phyloP scores from a whole-genome alignment of 2,797 vertebrate species.

The Girardinus metallicus region DNA sequence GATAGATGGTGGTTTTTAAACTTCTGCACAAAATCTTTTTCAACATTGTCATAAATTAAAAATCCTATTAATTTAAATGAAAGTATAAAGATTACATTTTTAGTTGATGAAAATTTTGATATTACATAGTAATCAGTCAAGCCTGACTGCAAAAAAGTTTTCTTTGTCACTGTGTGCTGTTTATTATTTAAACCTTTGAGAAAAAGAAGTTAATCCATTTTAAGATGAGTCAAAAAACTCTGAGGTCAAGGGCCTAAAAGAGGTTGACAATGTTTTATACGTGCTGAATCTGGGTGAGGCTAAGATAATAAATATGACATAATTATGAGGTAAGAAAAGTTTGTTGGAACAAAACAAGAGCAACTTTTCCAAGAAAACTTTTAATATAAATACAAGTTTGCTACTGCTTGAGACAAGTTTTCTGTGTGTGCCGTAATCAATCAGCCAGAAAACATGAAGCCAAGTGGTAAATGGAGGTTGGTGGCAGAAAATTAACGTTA shows the following conservation, averaged over 20 bases:
- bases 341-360: background rate
- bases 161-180: background rate
- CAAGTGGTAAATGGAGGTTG: constrained; percentile 23
- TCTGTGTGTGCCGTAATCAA: constrained; percentile 30
- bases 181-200: background rate
- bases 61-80: background rate
- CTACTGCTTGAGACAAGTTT: constrained; percentile 1
- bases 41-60: background rate
- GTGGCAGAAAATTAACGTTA: constrained; percentile 24
- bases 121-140: too few relatives aligned
- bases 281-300: background rate
- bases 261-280: background rate
- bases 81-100: too few relatives aligned
- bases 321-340: background rate
- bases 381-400: constrained; percentile 36
- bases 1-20: background rate
- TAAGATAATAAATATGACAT: constrained; percentile 1
- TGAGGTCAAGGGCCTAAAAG: background rate
- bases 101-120: too few relatives aligned
- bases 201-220: background rate
- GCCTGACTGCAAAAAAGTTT: background rate
- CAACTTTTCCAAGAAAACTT: constrained; percentile 6
- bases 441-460: constrained; percentile 16
- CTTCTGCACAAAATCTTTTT: background rate
- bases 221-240: background rate